Evolutionary conservation across 92 coral and sea anemone species (phyloP), one percentile per base, ranked within the genome.

Genomic region (Micromussa lordhowensis): DNA sequence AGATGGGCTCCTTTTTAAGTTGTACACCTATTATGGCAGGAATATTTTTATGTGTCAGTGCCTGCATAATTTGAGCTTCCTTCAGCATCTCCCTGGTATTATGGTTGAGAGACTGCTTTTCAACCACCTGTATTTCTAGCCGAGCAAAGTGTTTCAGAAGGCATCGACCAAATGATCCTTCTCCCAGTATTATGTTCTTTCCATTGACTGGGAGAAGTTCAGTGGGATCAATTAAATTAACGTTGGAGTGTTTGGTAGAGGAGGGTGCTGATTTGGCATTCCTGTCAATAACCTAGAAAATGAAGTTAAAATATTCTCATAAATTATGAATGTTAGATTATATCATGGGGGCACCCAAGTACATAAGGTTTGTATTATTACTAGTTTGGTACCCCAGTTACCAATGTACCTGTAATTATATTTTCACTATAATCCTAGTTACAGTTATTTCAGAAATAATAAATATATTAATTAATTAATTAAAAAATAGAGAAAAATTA

Each of bases 131-230:
- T n/a, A n/a, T n/a, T n/a, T n/a, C n/a, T n/a, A n/a, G n/a, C n/a
- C n/a, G n/a, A n/a, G n/a, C n/a, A n/a, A n/a, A n/a, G 76, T 66
- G 78, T 80, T 64, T 81, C 19, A 92, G 26, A 66, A 57, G 44
- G 84, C 94, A 92, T 24, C 75, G 61, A 26, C 92, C 94, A 92
- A 74, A 92, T 73, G 87, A 80, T 12, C 94, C 94, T 70, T 84
- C 88, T 68, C 91, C 94, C 51, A 88, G 85, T 38, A 85, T 48
- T 36, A 77, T 82, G 13, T 28, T 12, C 21, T 81, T 66, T 63
- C 76, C 87, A 66, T 78, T 81, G 49, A n/a, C 19, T 79, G 83
- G 83, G 32, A 14, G 61, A 58, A 88, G 79, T 48, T 80, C 86
- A 30, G 77, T 29, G 29, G 77, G 70, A 38, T 78, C 28, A 51